Evolutionary conservation across 2,113 vertebrate genomes (phyloP).

Genomic region (Galeopterus variegatus): DNA sequence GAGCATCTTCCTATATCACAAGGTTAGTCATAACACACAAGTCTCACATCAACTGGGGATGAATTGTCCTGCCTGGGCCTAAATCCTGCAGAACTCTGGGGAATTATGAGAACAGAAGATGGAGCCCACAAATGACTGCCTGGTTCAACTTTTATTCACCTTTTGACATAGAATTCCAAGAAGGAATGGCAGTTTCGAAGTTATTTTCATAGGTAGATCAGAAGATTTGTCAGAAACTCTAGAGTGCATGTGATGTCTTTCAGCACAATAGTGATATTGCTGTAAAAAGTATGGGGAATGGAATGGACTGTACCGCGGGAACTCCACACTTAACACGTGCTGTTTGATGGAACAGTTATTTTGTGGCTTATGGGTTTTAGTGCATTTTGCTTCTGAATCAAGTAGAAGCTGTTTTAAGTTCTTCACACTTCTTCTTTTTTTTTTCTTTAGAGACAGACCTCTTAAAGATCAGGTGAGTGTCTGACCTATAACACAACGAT

Average conservation of each 20-base stretch:
- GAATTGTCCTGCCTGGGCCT: neutral
- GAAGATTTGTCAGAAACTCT: neutral
- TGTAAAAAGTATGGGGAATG: fast-evolving
- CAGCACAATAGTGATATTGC: fast-evolving
- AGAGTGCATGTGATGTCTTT: fast-evolving
- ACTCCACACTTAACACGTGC: neutral
- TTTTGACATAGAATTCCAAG: neutral
- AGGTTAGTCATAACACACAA: fast-evolving
- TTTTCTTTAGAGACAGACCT: neutral
- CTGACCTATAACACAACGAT: fast-evolving
- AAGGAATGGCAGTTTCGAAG: neutral
- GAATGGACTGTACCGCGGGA: fast-evolving
- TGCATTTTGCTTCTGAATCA: neutral
- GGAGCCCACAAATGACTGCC: fast-evolving
- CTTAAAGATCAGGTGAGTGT: neutral
- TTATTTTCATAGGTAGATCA: neutral
- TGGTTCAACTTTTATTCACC: neutral
- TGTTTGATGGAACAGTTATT: neutral
- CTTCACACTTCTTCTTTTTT: neutral
- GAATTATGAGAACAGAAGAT: fast-evolving
- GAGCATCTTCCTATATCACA: too few species aligned
- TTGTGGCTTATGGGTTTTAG: neutral
- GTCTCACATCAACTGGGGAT: fast-evolving
- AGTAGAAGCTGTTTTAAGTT: neutral
- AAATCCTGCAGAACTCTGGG: neutral